These are phyloP conservation scores for Neogale vison DNA, from an alignment of 2,113 vertebrate species.

Conservation along the genomic window DNA sequence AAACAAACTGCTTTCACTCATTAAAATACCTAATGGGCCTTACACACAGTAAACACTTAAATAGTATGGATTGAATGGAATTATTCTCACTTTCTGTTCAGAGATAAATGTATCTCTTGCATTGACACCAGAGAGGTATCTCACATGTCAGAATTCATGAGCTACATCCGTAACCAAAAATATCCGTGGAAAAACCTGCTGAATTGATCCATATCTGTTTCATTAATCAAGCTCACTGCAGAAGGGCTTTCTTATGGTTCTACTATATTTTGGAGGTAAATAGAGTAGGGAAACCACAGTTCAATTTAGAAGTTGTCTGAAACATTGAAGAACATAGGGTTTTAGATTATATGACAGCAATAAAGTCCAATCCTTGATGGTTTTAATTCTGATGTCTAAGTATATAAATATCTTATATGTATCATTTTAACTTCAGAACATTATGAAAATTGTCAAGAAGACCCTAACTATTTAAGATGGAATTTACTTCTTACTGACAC, in stretches of 20 bases:
- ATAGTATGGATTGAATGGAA: neutral
- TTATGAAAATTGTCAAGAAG: slow-evolving; percentile 3
- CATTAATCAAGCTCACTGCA: slow-evolving; percentile 61
- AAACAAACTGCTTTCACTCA: neutral
- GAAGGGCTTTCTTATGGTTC: slow-evolving; percentile 71
- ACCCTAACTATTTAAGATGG: slow-evolving; percentile 33
- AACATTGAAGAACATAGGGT: slow-evolving; percentile 51
- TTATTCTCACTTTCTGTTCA: slow-evolving; percentile 37
- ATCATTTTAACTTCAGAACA: slow-evolving; percentile 38
- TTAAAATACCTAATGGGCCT: neutral
- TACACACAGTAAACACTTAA: neutral
- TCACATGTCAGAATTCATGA: slow-evolving; percentile 58
- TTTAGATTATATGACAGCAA: slow-evolving; percentile 63
- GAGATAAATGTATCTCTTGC: slow-evolving; percentile 37
- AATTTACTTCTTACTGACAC: slow-evolving; percentile 48
- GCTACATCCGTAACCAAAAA: slow-evolving; percentile 69
- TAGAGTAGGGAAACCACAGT: slow-evolving; percentile 60
- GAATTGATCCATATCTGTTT: slow-evolving; percentile 68
- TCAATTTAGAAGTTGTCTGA: slow-evolving; percentile 70
- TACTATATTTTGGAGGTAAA: slow-evolving; percentile 65
- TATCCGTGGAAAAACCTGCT: slow-evolving; percentile 56
- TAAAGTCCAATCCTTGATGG: slow-evolving; percentile 44
- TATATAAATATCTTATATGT: slow-evolving; percentile 39
- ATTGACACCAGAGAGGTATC: slow-evolving; percentile 22
- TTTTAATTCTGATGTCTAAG: slow-evolving; percentile 20